Conservation (phyloP, 1,140 invertebrate species). For the Frieseomelitta varia region DNA sequence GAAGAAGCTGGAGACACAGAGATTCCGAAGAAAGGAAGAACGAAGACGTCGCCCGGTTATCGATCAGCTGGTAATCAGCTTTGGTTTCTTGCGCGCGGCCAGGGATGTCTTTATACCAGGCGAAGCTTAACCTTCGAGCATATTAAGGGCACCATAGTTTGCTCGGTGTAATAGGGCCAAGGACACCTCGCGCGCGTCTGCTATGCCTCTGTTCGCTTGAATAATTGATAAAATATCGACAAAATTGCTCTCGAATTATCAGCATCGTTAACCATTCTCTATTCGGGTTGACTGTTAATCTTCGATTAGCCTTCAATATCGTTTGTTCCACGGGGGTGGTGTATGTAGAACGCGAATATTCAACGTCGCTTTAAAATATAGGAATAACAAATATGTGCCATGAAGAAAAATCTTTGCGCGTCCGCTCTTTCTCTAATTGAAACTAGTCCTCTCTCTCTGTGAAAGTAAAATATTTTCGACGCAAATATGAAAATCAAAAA, state of each 20-base stretch:
- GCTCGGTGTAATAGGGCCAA: slow-evolving; percentile 43
- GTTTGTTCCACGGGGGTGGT: not conserved
- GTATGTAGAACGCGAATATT: not conserved
- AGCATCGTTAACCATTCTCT: not conserved
- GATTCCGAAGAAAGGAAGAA: not conserved
- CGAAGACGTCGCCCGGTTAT: slow-evolving; percentile 11
- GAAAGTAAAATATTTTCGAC: too few relatives aligned
- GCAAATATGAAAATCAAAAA: too few relatives aligned
- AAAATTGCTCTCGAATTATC: slow-evolving; percentile 14
- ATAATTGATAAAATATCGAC: slow-evolving; percentile 48
- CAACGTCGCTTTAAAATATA: not conserved
- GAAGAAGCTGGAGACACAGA: too few relatives aligned
- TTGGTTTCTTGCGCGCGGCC: slow-evolving; percentile 35
- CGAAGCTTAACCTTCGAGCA: slow-evolving; percentile 42
- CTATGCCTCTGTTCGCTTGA: slow-evolving; percentile 21
- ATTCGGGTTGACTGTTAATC: not conserved
- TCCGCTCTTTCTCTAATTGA: too few relatives aligned
- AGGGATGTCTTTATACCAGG: slow-evolving; percentile 17
- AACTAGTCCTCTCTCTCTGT: too few relatives aligned
- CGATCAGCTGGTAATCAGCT: slow-evolving; percentile 54
- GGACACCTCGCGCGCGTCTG: slow-evolving; percentile 20
- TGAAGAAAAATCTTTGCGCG: too few relatives aligned
- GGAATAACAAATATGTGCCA: too few relatives aligned
- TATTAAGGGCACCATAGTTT: slow-evolving; percentile 43
- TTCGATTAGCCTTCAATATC: not conserved